These are phyloP conservation scores for Neodiprion virginianus DNA, from an alignment of 1,140 invertebrate species.

Conservation along the genomic window DNA sequence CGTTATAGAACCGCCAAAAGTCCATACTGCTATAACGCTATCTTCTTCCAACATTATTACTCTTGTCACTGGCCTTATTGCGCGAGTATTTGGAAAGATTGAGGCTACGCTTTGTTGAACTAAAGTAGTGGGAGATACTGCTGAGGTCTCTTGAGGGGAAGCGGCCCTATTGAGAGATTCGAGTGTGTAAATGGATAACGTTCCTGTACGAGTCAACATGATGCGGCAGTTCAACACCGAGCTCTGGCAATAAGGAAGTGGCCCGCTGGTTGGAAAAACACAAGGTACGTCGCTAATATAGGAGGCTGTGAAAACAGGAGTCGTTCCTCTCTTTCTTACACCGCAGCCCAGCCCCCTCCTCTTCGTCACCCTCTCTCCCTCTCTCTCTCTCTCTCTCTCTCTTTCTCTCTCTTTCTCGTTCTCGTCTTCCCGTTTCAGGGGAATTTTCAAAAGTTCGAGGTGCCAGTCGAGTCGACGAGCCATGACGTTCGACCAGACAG, in stretches of 20 bases:
- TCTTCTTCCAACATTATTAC: too few species aligned
- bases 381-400: slow-evolving; percentile 6
- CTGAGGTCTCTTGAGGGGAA: too few species aligned
- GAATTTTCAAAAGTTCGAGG: slow-evolving; percentile 30
- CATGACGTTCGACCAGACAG: slow-evolving; percentile 35
- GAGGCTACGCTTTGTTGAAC: too few species aligned
- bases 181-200: too few species aligned
- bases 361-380: neutral
- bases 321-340: neutral
- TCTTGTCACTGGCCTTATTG: too few species aligned
- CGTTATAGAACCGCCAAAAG: too few species aligned
- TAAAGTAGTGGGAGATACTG: too few species aligned
- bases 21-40: too few species aligned
- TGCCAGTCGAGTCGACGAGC: slow-evolving; percentile 13
- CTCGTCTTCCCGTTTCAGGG: slow-evolving; percentile 33
- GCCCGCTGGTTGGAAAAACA: slow-evolving; percentile 58
- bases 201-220: too few species aligned
- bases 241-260: slow-evolving; percentile 55
- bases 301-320: slow-evolving; percentile 54
- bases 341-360: neutral
- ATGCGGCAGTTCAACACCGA: too few species aligned
- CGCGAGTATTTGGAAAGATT: too few species aligned
- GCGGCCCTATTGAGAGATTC: too few species aligned
- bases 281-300: slow-evolving; percentile 50
- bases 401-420: neutral